Evolutionary conservation across 2,888 invertebrate species (phyloP).

Genomic region (Resseliella maxima): DNA sequence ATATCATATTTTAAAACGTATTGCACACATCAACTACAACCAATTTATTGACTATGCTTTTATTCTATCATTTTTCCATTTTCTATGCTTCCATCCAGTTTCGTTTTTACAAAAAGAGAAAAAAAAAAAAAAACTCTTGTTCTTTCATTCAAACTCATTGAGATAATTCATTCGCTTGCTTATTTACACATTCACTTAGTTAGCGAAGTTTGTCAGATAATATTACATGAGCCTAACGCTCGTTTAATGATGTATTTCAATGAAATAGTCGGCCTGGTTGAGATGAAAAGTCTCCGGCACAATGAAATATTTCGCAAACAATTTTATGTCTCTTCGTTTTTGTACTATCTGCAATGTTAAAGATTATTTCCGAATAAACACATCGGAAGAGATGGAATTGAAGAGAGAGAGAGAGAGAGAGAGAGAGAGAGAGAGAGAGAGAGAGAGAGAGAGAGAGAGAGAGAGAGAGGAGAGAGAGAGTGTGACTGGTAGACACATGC

Average conservation of each 20-base stretch:
- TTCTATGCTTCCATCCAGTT: too few species aligned
- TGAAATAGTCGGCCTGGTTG: not conserved
- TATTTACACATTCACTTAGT: not conserved
- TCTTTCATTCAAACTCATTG: too few species aligned
- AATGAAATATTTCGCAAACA: constrained; percentile 37
- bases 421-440: too few species aligned
- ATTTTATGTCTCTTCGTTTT: constrained; percentile 6
- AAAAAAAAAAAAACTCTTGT: too few species aligned
- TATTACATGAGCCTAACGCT: constrained; percentile 6
- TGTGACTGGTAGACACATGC: not conserved
- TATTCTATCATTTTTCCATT: not conserved
- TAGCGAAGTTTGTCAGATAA: not conserved
- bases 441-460: too few species aligned
- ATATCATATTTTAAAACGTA: not conserved
- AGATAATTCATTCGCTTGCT: not conserved
- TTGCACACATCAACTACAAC: not conserved
- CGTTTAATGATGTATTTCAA: not conserved
- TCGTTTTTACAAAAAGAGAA: too few species aligned
- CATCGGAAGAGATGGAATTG: too few species aligned
- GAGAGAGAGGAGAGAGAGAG: too few species aligned
- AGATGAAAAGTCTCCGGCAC: constrained; percentile 13
- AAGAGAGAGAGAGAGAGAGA: too few species aligned
- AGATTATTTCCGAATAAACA: not conserved
- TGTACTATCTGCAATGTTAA: not conserved
- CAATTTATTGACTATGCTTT: constrained; percentile 15